phyloP scores from a whole-genome alignment of 2,888 invertebrate species.

The Cephonodes hylas region DNA sequence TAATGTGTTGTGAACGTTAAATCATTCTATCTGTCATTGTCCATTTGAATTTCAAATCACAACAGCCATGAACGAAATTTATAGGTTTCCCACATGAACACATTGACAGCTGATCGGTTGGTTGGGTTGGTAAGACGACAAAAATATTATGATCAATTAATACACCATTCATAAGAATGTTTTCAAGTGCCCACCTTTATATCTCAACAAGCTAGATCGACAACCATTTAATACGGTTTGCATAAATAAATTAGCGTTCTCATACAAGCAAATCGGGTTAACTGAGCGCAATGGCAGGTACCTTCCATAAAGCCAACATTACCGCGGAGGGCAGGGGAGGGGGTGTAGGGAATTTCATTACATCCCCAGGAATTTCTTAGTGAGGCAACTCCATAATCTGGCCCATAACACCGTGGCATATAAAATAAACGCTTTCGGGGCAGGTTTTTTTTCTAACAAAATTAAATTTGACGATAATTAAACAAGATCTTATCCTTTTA shows the following conservation, averaged over 20 bases:
- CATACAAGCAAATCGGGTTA: not conserved
- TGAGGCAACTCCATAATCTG: conserved; percentile 13
- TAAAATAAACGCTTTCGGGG: conserved; percentile 3
- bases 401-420: conserved; percentile 2
- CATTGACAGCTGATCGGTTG: no score
- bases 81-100: no score
- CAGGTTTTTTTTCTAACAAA: conserved; percentile 12
- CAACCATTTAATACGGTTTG: not conserved
- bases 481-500: not conserved
- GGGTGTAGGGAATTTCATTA: conserved; percentile 17
- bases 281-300: conserved; percentile 1
- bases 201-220: not conserved
- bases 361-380: conserved; percentile 3
- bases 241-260: conserved; percentile 6
- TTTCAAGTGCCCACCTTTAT: no score
- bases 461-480: conserved; percentile 14
- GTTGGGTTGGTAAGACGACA: no score
- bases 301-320: not conserved
- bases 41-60: no score
- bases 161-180: no score
- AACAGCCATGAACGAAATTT: no score
- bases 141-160: no score
- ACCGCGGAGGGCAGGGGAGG: not conserved
- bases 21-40: no score
- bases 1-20: no score